A percentile compares a stretch with the other conserved stretches of the same genome.
Conservation (phyloP, 2,888 invertebrate genomes). For the Acanthococcus lagerstroemiae region DNA sequence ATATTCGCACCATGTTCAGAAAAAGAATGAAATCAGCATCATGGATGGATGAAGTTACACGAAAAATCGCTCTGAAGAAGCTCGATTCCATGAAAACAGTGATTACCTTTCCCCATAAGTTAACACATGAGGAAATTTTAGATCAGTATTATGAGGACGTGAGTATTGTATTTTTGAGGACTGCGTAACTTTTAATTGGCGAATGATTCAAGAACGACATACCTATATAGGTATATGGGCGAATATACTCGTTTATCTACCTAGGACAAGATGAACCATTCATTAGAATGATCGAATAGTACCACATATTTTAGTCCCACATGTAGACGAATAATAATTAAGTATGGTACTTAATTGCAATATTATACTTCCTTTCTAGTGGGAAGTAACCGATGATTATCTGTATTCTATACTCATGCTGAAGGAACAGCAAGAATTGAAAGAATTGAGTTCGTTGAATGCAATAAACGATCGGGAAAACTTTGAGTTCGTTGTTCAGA, state of each 20-base stretch:
- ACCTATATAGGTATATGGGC: no score
- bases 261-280: neutral
- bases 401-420: conserved; percentile 51
- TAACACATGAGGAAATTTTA: conserved; percentile 53
- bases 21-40: conserved; percentile 54
- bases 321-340: no score
- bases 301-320: no score
- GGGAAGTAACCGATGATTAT: conserved; percentile 51
- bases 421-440: conserved; percentile 23
- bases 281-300: no score
- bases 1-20: conserved; percentile 63
- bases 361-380: conserved; percentile 42
- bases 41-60: conserved; percentile 72
- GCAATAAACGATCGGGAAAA: neutral
- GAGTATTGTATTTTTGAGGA: no score
- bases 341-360: no score
- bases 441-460: conserved; percentile 13
- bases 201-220: no score
- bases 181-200: no score
- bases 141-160: conserved; percentile 62
- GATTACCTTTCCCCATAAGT: conserved; percentile 77
- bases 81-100: conserved; percentile 59
- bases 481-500: neutral
- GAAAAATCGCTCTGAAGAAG: conserved; percentile 56
- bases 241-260: no score